Evolutionary conservation across 2,888 invertebrate genomes (phyloP).

Genomic region (Microdon myrmicae): DNA sequence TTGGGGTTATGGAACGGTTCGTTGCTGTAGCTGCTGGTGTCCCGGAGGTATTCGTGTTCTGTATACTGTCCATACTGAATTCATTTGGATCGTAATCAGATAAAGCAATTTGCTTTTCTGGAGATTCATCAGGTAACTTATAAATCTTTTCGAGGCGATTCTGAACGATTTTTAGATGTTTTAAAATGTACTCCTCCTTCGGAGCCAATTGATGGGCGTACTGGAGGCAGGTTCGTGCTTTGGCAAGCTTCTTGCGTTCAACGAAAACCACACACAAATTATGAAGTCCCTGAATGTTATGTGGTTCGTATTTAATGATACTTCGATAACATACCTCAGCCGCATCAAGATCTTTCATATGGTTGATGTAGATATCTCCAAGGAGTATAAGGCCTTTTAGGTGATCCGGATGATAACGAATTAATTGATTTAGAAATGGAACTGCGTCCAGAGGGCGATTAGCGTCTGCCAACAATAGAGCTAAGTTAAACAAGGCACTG

Average conservation of each 20-base stretch:
- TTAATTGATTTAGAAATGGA: constrained; percentile 89
- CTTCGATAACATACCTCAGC: constrained; percentile 95
- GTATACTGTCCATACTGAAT: constrained; percentile 54
- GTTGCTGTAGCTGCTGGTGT: background rate
- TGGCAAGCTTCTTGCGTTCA: constrained; percentile 85
- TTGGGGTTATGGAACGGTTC: constrained; percentile 35
- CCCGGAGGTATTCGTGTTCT: no score
- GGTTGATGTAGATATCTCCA: constrained; percentile 96
- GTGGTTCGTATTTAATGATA: constrained; percentile 87
- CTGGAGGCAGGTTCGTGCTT: constrained; percentile 86
- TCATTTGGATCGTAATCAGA: constrained; percentile 64
- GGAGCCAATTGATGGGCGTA: constrained; percentile 86
- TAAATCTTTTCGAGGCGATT: constrained; percentile 60
- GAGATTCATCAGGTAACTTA: constrained; percentile 61
- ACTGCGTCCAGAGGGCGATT: constrained; percentile 90
- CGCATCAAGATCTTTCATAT: constrained; percentile 91
- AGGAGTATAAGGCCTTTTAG: constrained; percentile 92
- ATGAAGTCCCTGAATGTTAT: constrained; percentile 93
- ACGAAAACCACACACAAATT: constrained; percentile 97
- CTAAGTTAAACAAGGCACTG: constrained; percentile 94
- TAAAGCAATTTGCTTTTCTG: constrained; percentile 63
- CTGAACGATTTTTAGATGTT: constrained; percentile 87
- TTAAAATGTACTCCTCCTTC: constrained; percentile 87
- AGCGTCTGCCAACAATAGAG: constrained; percentile 87
- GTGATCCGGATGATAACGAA: constrained; percentile 91